Base-by-base conservation (phyloP, 2,113 vertebrate genomes). In the Cyanoderma ruficeps region DNA sequence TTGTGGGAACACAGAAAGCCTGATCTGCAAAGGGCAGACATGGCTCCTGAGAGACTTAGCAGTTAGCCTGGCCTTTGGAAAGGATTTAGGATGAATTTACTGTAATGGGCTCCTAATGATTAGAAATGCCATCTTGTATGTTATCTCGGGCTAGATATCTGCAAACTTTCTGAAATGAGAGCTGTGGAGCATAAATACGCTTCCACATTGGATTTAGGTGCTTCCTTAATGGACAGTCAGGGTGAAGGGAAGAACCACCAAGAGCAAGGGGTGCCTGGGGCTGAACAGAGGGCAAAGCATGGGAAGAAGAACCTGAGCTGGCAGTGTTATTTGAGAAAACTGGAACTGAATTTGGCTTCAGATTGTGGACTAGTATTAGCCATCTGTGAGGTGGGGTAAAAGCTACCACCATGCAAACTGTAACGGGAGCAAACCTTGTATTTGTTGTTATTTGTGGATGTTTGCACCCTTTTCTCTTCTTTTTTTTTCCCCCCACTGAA, bases 21-120 rank as follows among this genome's bases (percentile, higher is more conserved):
- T 65, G 79, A 25, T 83, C 70, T 94, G 82, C 57, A 93, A 89
- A 96, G 84, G 90, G 61, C 61, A 90, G 47, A 18, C 41, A 50
- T 17, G 20, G 37, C 57, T 85, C 75, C 82, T 71, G n/a, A 72
- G 75, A 87, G 70, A 76, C 31, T 79, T 60, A 1, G 2, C 15
- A 35, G 44, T 30, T 82, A 87, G 61, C 30, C 44, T 83, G 68
- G 88, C 71, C 71, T 90, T 92, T 96, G 80, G 71, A 92, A 86
- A 83, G 63, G 83, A 80, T 83, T 94, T 85, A 17, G 23, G 53
- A 69, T 50, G 22, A 79, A 65, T 88, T 90, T 76, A 49, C 61
- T 53, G 41, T 52, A 47, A 76, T 83, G 63, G 67, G 23, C 50
- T 69, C 49, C 61, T 75, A 68, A 35, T 57, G 42, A 83, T 90